Conservation (phyloP, 2,113 vertebrate genomes). For the Pseudolaguvia tuberculata region DNA sequence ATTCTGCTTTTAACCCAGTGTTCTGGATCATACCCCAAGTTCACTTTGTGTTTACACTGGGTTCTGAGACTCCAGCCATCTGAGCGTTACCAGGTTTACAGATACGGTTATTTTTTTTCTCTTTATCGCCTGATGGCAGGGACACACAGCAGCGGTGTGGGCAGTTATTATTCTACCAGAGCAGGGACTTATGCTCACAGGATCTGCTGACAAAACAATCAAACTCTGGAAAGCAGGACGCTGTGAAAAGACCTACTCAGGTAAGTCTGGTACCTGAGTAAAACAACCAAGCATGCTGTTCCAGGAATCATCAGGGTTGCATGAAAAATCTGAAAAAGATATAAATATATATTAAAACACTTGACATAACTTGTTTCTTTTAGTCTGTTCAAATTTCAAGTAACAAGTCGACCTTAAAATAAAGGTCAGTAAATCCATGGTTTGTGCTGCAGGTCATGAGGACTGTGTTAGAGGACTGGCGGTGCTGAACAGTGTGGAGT, state of each 20-base stretch:
- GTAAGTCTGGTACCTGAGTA: constrained; percentile 61
- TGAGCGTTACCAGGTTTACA: too few relatives aligned
- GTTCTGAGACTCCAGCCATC: too few relatives aligned
- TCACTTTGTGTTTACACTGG: too few relatives aligned
- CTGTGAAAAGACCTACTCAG: constrained; percentile 87
- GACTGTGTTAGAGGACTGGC: constrained; percentile 93
- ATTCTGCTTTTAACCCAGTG: background rate
- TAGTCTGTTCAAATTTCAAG: too few relatives aligned
- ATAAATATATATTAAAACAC: background rate
- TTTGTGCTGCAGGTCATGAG: constrained; percentile 80
- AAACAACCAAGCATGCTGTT: background rate
- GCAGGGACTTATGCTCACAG: constrained; percentile 93
- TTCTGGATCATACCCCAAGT: too few relatives aligned
- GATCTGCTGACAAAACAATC: constrained; percentile 94
- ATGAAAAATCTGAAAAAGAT: too few relatives aligned
- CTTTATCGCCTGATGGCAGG: constrained; percentile 66
- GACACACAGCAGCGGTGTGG: constrained; percentile 93
- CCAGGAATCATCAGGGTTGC: too few relatives aligned
- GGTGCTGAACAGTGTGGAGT: constrained; percentile 83
- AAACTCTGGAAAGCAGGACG: constrained; percentile 97
- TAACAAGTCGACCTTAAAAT: background rate
- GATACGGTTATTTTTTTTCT: background rate
- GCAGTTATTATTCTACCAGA: constrained; percentile 90
- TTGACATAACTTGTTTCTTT: background rate
- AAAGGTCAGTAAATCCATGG: constrained; percentile 1